Conservation (phyloP, 2,113 vertebrate species). For the Psophia crepitans region DNA sequence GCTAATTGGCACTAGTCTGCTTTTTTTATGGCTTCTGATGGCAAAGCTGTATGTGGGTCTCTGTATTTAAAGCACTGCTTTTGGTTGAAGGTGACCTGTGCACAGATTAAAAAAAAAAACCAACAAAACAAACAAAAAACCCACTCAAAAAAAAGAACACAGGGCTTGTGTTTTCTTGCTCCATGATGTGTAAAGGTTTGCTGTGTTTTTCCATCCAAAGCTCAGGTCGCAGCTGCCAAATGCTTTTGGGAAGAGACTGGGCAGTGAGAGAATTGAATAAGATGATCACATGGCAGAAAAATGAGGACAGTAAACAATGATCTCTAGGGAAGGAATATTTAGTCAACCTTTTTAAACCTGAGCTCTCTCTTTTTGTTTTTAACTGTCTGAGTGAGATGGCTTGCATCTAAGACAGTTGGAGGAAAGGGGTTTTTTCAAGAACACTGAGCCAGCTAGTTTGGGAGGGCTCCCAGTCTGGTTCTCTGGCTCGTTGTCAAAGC, state of each 20-base stretch:
- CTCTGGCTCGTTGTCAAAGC: background rate
- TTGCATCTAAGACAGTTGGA: background rate
- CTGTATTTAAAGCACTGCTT: background rate
- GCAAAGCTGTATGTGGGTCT: background rate
- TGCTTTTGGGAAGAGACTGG: conserved; percentile 37
- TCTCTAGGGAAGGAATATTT: conserved; percentile 54
- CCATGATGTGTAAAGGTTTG: background rate
- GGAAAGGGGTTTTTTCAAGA: background rate
- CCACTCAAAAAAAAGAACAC: background rate
- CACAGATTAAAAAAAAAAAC: background rate
- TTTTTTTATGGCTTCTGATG: conserved; percentile 31
- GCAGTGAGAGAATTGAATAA: conserved; percentile 45
- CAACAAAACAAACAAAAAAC: background rate
- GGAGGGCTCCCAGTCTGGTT: background rate
- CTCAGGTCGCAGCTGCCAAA: conserved; percentile 35
- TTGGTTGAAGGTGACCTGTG: background rate
- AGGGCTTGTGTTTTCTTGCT: background rate
- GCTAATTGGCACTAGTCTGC: background rate
- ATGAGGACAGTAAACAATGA: conserved; percentile 64
- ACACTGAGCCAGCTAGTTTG: background rate
- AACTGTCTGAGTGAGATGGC: background rate
- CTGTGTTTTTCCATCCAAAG: conserved; percentile 53
- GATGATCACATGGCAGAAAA: conserved; percentile 64
- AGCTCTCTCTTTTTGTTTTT: background rate
- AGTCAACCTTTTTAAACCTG: conserved; percentile 51